A percentile compares a stretch with the other conserved stretches of the same genome.
Evolutionary conservation across 2,797 vertebrate species (phyloP).

Genomic region (Crypturellus tataupa): DNA sequence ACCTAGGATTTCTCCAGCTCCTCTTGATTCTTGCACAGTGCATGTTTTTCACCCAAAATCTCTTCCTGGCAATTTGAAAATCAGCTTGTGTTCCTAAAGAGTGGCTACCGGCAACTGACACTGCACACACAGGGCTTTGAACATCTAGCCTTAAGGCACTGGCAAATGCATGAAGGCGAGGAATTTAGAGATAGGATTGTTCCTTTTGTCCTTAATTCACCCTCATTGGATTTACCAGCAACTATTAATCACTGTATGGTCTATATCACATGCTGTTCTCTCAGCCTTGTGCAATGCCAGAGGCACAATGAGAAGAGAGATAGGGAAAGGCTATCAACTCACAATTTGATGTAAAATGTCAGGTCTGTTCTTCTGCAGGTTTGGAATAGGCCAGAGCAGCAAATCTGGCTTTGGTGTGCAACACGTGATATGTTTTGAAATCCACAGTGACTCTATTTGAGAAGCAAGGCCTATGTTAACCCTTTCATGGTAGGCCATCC

Average conservation of each 20-base stretch:
- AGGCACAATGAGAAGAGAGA: background rate
- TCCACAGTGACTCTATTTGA: background rate
- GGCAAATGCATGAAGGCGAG: background rate
- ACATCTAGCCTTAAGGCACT: slow-evolving; percentile 21
- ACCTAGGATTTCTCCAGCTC: background rate
- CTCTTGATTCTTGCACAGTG: background rate
- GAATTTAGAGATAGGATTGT: background rate
- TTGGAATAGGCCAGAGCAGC: background rate
- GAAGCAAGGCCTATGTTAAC: background rate
- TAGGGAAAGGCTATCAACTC: background rate
- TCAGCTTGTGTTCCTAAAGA: background rate
- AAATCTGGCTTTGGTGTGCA: background rate
- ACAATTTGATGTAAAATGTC: background rate
- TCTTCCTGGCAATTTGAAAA: slow-evolving; percentile 1
- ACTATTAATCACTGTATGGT: background rate
- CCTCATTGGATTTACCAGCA: slow-evolving; percentile 10
- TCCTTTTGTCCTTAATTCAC: slow-evolving; percentile 58
- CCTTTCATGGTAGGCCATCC: background rate
- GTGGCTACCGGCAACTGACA: slow-evolving; percentile 4
- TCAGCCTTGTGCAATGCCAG: background rate
- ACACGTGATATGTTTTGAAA: background rate
- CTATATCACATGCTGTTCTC: slow-evolving; percentile 3
- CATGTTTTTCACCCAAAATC: background rate
- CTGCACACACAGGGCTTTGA: background rate
- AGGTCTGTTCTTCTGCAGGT: background rate